Evolutionary conservation across 2,113 vertebrate species (phyloP), one percentile per base, ranked within the genome.

Genomic region (Struthio camelus): DNA sequence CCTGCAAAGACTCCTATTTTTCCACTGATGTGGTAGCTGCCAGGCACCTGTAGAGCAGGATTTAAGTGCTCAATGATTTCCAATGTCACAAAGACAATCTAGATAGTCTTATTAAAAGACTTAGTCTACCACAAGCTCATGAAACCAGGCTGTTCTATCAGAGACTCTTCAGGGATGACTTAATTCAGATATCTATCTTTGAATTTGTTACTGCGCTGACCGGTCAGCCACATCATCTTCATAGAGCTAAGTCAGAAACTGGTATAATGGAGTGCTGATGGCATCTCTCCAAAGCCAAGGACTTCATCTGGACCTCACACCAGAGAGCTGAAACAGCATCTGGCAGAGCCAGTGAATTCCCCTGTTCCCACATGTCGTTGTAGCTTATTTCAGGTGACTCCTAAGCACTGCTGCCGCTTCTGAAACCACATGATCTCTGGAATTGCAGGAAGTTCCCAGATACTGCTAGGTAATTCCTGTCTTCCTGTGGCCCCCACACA

Each of bases 391-490:
- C 76, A 91, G 80, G 53, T 89, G n/a, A 73, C 58, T 94, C 61
- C 23, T 19, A 65, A 72, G n/a, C 89, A 34, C 73, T 79, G 66
- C 80, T 89, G 73, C 86, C 0, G 50, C 89, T 92, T 92, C 85
- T 51, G 56, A 72, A 90, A 4, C 4, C 70, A 87, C 0, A 5
- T 69, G 77, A 82, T 80, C 48, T n/a, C 80, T 89, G 86, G 80
- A 62, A 82, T 36, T 95, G 61, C 73, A 90, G 78, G 71, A 71
- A 92, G 56, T 93, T 91, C 85, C 96, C 59, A 89, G 85, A 82
- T 91, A 94, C 64, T 75, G 25, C 67, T 78, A 66, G 75, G 82
- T 94, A 93, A 94, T 90, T 85, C 93, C 85, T 91, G 36, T 70
- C 64, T 94, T 88, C 67, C 56, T 91, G 51, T 44, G 71, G 76